Base-by-base conservation (phyloP, 2,797 vertebrate species). In the Falco novaeseelandiae region DNA sequence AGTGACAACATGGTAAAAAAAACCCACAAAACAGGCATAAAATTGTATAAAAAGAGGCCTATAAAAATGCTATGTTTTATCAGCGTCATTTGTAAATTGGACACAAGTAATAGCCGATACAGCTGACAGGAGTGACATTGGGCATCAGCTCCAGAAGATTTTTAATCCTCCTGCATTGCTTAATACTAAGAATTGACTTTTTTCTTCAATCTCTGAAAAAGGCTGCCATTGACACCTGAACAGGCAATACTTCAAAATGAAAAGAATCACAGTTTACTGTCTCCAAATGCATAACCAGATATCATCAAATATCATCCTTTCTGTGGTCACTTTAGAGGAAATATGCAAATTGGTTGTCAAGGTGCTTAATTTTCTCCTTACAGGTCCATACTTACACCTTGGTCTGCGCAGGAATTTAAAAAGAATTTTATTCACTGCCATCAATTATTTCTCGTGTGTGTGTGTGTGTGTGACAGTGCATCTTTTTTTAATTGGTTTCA, bases 21-120 rank as follows among this genome's bases (percentile, higher is more conserved):
- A 0, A 0, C 2, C 25, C 3, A 32, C 12, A n/a, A 72, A 82
- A 40, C 2, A 70, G 46, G 27, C 14, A 76, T 21, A 82, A 65
- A 18, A 66, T 73, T 51, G 52, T 66, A 59, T 26, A 76, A 3
- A 36, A 34, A 70, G 36, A 79, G 6, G 3, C 44, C 46, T 38
- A 34, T 40, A 55, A 79, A 86, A 89, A 42, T 25, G 36, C 8
- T 40, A 19, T 59, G 25, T 7, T 51, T 71, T 67, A 63, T 29
- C 3, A 1, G 72, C 69, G 17, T 32, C 34, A 14, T 46, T 78
- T 20, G 25, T 36, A 76, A 55, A 63, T 0, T 67, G 66, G 46
- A 76, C 59, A 77, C 2, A 48, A 23, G 7, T 25, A 46, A 36
- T 2, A 67, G 30, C 32, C 71, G n/a, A 78, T 34, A 30, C 2